These are phyloP conservation scores for Parochlus steinenii DNA, from an alignment of 2,888 invertebrate species.

Conservation along the genomic window DNA sequence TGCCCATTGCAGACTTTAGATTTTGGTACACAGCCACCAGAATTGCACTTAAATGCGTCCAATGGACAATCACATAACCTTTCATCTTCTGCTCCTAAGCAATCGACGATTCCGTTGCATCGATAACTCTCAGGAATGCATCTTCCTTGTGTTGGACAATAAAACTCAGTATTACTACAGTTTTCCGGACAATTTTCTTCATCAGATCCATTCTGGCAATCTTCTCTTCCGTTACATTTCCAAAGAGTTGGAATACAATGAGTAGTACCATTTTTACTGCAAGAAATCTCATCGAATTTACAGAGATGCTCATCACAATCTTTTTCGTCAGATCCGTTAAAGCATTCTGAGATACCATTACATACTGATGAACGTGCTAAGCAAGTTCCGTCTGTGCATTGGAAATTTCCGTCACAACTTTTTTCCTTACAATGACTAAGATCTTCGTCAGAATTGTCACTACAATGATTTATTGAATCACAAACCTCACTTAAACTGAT, in stretches of 20 bases:
- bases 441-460: slow-evolving; percentile 42
- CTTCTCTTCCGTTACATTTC: slow-evolving; percentile 40
- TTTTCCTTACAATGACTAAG: slow-evolving; percentile 37
- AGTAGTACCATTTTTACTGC: slow-evolving; percentile 28
- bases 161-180: slow-evolving; percentile 36
- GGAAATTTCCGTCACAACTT: slow-evolving; percentile 41
- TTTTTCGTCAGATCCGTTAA: slow-evolving; percentile 41
- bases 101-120: slow-evolving; percentile 41
- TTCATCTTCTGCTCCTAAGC: slow-evolving; percentile 39
- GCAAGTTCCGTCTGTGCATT: slow-evolving; percentile 40
- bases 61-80: slow-evolving; percentile 36
- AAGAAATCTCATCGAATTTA: slow-evolving; percentile 37
- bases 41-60: slow-evolving; percentile 38
- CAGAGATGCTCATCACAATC: slow-evolving; percentile 36
- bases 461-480: slow-evolving; percentile 41
- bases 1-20: slow-evolving; percentile 39
- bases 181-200: slow-evolving; percentile 36
- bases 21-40: slow-evolving; percentile 38
- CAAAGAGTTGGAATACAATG: slow-evolving; percentile 38
- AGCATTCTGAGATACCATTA: slow-evolving; percentile 42
- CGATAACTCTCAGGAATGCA: slow-evolving; percentile 40
- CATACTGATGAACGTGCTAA: slow-evolving; percentile 41
- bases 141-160: slow-evolving; percentile 38
- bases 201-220: slow-evolving; percentile 38
- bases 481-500: slow-evolving; percentile 33